Conservation (phyloP, 1,140 invertebrate genomes). For the Camponotus vicinus region DNA sequence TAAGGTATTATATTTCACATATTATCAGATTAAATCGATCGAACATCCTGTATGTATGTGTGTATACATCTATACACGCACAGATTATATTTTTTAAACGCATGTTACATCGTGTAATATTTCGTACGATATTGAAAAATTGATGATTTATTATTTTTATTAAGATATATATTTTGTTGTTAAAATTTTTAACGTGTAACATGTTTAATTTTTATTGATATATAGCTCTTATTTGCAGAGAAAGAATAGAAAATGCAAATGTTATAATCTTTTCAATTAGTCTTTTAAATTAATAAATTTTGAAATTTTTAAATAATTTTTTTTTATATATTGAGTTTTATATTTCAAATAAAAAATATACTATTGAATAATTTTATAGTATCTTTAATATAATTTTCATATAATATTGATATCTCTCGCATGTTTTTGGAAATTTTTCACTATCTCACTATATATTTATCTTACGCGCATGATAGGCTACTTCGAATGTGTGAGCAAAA, state of each 20-base stretch:
- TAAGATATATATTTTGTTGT: neutral
- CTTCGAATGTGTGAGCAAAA: constrained; percentile 68
- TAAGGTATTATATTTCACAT: too few species aligned
- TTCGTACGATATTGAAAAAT: neutral
- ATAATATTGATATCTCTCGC: constrained; percentile 76
- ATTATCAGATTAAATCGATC: too few species aligned
- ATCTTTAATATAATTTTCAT: constrained; percentile 61
- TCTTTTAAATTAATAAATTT: neutral
- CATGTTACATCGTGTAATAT: neutral
- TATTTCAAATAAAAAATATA: constrained; percentile 2
- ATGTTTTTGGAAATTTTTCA: constrained; percentile 84
- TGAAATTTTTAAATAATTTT: constrained; percentile 8
- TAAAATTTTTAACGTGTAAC: neutral
- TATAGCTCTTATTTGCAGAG: neutral
- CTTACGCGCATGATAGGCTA: constrained; percentile 83
- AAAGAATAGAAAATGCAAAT: neutral
- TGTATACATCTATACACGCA: too few species aligned
- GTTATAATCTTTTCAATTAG: neutral
- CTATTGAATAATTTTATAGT: constrained; percentile 38
- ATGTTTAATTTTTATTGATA: neutral
- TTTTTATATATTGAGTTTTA: neutral
- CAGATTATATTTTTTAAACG: neutral
- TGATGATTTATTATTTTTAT: neutral
- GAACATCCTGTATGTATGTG: too few species aligned
- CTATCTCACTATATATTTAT: constrained; percentile 81